Evolutionary conservation across 2,797 vertebrate species (phyloP), one percentile per base, ranked within the genome.

Genomic region (Neoniphon sammara): DNA sequence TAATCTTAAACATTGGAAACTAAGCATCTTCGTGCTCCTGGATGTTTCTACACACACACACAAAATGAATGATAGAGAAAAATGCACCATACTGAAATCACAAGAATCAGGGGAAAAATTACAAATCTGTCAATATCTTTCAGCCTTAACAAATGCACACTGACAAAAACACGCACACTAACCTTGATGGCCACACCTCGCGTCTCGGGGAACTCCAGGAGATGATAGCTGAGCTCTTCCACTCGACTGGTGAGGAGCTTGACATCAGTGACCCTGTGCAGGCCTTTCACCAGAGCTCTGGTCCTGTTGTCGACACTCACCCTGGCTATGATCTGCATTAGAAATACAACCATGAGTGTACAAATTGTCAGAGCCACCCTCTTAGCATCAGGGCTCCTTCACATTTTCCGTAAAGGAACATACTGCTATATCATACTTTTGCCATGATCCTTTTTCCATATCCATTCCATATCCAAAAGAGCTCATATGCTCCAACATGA

Each of bases 271-370:
- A 97, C 95, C 85, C 94, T 95, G 88, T 95, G 94, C 46, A 99
- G 86, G 31, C 95, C 95, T 91, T 96, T 96, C 57, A 97, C 96
- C 90, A 99, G 91, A 0, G 94, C 94, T 91, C 98, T 93, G 77
- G 97, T 99, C 87, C 95, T 93, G 92, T 97, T 98, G 93, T 99
- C 97, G 53, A 98, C 93, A 85, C 96, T 97, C 77, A 97, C 96
- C 87, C 97, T 95, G 74, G 97, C 97, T 89, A 96, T 98, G 84
- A 99, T 99, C 98, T 99, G 61, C n/a, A 64, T 1, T 55, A 20
- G 20, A n/a, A 30, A 23, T 31, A 60, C 0, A 21, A 1, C 47
- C 2, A 9, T 5, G 21, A 8, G 6, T 27, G 55, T 11, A 14
- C 54, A 34, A 57, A 42, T 65, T 18, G 47, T 31, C 3, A 5